Base-by-base conservation (phyloP, 1,140 invertebrate species). In the Drosophila melanica region DNA sequence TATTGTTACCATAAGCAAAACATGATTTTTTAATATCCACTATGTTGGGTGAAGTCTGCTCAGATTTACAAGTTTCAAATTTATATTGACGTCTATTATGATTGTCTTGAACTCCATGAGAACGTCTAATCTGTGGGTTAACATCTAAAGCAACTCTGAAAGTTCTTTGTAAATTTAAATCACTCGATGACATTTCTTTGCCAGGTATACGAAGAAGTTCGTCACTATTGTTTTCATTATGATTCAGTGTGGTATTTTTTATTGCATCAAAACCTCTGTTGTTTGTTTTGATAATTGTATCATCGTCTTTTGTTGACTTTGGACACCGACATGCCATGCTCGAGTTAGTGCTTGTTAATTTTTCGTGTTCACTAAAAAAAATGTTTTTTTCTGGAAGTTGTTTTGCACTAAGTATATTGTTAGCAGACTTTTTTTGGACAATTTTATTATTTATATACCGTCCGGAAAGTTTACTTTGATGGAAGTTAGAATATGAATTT, bases 41-140 rank as follows among this genome's bases (percentile, higher is more conserved):
- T 45, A 85, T 79, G 66, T 86, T 92, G 23, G 92, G 92, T 4
- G 92, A 92, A 9, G 91, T 91, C 57, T 91, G 90, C 71, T 92
- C 91, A 3, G 87, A 90, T 71, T 78, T 87, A 59, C 79, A 71
- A 42, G 80, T 90, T 55, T 72, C 75, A 44, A 76, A 57, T 37
- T 53, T 75, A 45, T 75, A 53, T 48, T 77, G 65, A n/a, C 51
- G 42, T 45, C 57, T 74, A 33, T 51, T 73, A 57, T 75, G 69
- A 80, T 76, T 90, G 75, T 85, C 85, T 63, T 51, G 63, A 63
- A 51, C 73, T 51, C 39, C 41, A 54, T 39, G 55, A 42, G 37
- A 65, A 44, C 20, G 48, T 62, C 20, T 51, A 37, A 58, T 37
- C 71, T 51, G 50, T 33, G 51, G 41, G 18, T 66, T 74, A 55